Percentiles rank a stretch among this genome's conserved stretches.
phyloP scores from a whole-genome alignment of 2,797 vertebrate genomes.

The Emydoidea blandingii region DNA sequence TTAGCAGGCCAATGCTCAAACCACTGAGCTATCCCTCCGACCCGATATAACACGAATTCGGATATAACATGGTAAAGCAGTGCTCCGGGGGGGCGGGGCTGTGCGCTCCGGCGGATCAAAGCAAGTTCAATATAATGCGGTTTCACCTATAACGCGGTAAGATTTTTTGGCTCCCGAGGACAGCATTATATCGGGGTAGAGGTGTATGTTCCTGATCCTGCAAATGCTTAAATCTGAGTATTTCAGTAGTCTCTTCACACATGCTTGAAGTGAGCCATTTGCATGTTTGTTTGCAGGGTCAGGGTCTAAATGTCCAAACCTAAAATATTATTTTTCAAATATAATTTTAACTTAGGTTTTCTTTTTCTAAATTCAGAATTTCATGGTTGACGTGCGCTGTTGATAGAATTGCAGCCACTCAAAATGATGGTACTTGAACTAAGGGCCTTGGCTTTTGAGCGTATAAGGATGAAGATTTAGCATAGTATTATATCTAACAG shows the following conservation, averaged over 20 bases:
- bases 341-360: not conserved
- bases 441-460: not conserved
- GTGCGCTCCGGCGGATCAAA: too few species aligned
- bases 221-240: not conserved
- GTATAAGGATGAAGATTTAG: not conserved
- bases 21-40: too few species aligned
- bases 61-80: too few species aligned
- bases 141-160: too few species aligned
- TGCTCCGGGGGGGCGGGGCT: too few species aligned
- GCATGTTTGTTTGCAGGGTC: not conserved
- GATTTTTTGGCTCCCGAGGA: too few species aligned
- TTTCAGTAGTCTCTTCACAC: not conserved
- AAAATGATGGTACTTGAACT: not conserved
- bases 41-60: too few species aligned
- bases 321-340: too few species aligned
- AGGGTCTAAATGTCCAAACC: not conserved
- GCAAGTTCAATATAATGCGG: too few species aligned
- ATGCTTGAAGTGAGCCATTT: not conserved
- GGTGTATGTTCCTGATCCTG: not conserved
- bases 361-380: not conserved
- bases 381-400: not conserved
- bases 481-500: not conserved
- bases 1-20: too few species aligned
- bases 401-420: rapidly evolving
- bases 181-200: too few species aligned